Conservation (phyloP, 2,888 invertebrate species). For the Phyllotreta cruciferae region DNA sequence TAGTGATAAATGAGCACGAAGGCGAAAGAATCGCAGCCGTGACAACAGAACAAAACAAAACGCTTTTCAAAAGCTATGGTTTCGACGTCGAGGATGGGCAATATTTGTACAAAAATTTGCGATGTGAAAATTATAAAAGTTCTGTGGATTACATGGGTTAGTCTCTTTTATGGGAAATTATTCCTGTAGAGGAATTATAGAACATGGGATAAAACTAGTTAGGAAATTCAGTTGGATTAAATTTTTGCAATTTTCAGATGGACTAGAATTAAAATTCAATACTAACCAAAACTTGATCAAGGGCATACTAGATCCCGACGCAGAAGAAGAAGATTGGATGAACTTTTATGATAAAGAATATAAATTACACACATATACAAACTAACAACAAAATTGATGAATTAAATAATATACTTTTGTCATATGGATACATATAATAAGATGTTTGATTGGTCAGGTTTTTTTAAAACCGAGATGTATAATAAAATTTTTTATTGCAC, state of each 20-base stretch:
- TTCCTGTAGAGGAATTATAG: neutral
- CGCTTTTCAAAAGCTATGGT: constrained; percentile 1
- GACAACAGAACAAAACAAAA: neutral
- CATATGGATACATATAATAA: too few species aligned
- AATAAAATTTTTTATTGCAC: too few species aligned
- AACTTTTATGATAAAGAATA: constrained; percentile 2
- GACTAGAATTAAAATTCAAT: constrained; percentile 1
- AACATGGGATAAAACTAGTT: neutral
- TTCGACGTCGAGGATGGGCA: neutral
- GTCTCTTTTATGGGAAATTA: neutral
- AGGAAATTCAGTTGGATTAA: neutral
- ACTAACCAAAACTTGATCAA: neutral
- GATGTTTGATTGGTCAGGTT: too few species aligned
- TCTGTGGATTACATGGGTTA: neutral
- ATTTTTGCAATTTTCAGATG: constrained; percentile 4
- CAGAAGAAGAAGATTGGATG: constrained; percentile 6
- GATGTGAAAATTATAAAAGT: neutral
- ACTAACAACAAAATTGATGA: too few species aligned
- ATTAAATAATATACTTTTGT: too few species aligned
- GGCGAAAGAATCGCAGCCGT: neutral
- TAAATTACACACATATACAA: neutral
- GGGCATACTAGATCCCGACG: neutral
- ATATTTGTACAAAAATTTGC: constrained; percentile 5
- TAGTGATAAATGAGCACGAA: constrained; percentile 1
- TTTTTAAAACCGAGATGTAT: too few species aligned